Evolutionary conservation across 2,113 vertebrate genomes (phyloP), one percentile per base, ranked within the genome.

Genomic region (Ochotona princeps): DNA sequence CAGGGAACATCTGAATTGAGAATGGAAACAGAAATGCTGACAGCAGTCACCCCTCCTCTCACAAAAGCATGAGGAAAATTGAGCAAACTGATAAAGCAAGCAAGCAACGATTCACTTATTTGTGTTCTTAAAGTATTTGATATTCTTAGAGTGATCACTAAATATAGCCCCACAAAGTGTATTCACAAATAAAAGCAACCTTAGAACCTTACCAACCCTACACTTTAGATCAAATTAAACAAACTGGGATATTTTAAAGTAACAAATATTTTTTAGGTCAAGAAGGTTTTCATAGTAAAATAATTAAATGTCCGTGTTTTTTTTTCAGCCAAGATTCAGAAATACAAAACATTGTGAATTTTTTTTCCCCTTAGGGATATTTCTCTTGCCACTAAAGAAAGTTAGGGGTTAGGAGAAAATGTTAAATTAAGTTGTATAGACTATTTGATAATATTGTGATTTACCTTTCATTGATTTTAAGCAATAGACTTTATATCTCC

Each of bases 251-350:
- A 81, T 75, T 86, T 70, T 80, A 44, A 90, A 89, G 23, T 74
- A 92, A 83, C 25, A 89, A 80, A 44, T 83, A 35, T 23, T 91
- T 96, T 89, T 94, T 51, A 61, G 23, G 51, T 94, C 67, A 35
- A 7, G 30, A 83, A 92, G 44, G 11, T 7, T 51, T 65, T 20
- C 10, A 82, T 3, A 88, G 35, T 10, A 9, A 54, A 92, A 93
- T 14, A 21, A 76, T 18, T 49, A 63, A 80, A 5, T 54, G 54
- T 0, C 90, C 83, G 51, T 54, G 66, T 30, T 79, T 78, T 91
- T 73, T 35, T 28, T 32, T 57, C 54, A 51, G 75, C 67, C 20
- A 70, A 88, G 60, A 69, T 49, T n/a, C 80, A 89, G 17, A 72
- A 63, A 79, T 23, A 18, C 26, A 9, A 87, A 82, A 74, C 14